Conservation (phyloP, 2,113 vertebrate species). For the Thamnophis sirtalis region DNA sequence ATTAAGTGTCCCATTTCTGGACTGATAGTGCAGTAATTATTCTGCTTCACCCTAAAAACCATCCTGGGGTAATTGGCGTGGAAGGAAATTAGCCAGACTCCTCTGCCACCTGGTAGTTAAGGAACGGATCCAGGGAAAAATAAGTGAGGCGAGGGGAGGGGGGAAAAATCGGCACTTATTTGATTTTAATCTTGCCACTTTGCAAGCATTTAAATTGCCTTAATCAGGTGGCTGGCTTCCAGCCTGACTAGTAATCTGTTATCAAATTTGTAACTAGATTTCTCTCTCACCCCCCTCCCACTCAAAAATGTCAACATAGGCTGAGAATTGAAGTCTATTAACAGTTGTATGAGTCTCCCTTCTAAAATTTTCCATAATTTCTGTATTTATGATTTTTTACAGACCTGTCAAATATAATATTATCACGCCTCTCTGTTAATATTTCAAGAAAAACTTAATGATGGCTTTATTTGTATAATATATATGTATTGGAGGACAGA, state of each 20-base stretch:
- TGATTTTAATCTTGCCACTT: constrained; percentile 98
- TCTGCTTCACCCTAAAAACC: constrained; percentile 88
- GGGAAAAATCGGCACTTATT: constrained; percentile 86
- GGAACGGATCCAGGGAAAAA: constrained; percentile 87
- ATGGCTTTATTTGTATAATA: constrained; percentile 62
- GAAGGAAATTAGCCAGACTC: constrained; percentile 86
- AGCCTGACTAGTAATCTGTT: constrained; percentile 89
- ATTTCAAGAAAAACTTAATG: constrained; percentile 73
- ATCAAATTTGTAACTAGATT: constrained; percentile 94
- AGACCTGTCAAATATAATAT: constrained; percentile 82
- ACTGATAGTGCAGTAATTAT: constrained; percentile 96
- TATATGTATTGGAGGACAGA: constrained; percentile 5
- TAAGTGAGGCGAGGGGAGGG: constrained; percentile 74
- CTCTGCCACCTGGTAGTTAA: constrained; percentile 82
- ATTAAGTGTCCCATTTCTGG: constrained; percentile 92
- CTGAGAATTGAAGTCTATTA: constrained; percentile 88
- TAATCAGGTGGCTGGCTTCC: constrained; percentile 88
- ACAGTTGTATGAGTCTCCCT: constrained; percentile 83
- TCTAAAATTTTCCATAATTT: constrained; percentile 83
- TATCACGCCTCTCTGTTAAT: constrained; percentile 74
- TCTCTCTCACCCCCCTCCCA: constrained; percentile 84
- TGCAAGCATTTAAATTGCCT: constrained; percentile 97
- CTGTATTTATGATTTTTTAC: constrained; percentile 84
- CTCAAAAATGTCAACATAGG: constrained; percentile 87
- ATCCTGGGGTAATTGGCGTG: constrained; percentile 90